phyloP scores from a whole-genome alignment of 2,113 vertebrate genomes.

The Melanotaenia duboulayi region DNA sequence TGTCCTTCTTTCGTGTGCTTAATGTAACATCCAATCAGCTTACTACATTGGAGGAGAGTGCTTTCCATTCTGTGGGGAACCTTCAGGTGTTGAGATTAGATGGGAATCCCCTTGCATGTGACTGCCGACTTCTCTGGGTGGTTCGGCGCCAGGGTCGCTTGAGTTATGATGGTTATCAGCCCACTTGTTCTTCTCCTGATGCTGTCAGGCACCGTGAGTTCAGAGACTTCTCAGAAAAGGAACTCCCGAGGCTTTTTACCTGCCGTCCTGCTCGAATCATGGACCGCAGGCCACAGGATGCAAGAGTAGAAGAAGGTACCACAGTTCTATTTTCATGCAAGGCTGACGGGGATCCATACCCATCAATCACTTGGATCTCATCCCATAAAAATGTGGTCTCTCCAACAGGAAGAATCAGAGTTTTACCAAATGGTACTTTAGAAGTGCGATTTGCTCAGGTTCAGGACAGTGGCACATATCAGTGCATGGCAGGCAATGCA shows the following conservation, averaged over 20 bases:
- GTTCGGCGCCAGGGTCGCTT: constrained; percentile 81
- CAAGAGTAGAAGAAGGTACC: constrained; percentile 84
- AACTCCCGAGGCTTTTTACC: constrained; percentile 84
- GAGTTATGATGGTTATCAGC: constrained; percentile 85
- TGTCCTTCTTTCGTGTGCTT: constrained; percentile 85
- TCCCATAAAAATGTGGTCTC: constrained; percentile 79
- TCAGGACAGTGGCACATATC: constrained; percentile 85
- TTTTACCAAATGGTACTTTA: constrained; percentile 85
- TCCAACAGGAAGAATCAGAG: constrained; percentile 81
- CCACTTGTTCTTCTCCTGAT: constrained; percentile 83
- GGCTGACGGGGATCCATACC: constrained; percentile 87
- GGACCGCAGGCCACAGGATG: constrained; percentile 78
- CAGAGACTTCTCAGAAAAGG: constrained; percentile 85
- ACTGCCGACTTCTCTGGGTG: constrained; percentile 91
- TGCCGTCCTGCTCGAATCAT: constrained; percentile 85
- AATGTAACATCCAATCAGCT: constrained; percentile 89
- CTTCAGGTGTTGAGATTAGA: constrained; percentile 87
- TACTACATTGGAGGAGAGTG: constrained; percentile 86
- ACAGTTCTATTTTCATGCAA: constrained; percentile 84
- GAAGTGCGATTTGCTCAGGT: constrained; percentile 87
- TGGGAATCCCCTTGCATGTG: constrained; percentile 88
- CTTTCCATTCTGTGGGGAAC: constrained; percentile 87
- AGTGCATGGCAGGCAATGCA: constrained; percentile 86
- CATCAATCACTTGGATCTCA: constrained; percentile 85
- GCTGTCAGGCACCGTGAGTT: constrained; percentile 79